phyloP scores from a whole-genome alignment of 2,888 invertebrate species.

The Hoplodrina ambigua region DNA sequence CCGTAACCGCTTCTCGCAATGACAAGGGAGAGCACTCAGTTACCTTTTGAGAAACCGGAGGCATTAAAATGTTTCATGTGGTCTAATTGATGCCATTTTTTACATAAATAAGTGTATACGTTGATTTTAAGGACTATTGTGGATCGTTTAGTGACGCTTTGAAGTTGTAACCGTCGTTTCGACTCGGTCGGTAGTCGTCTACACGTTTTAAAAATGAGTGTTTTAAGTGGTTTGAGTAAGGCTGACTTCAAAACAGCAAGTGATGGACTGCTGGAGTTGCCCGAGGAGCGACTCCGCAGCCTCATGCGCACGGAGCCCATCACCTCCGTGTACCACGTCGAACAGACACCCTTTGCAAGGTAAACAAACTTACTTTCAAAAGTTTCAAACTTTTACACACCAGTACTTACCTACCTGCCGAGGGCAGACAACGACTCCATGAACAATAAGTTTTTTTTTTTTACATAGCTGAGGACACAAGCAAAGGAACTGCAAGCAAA shows the following conservation, averaged over 20 bases:
- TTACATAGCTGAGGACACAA: constrained; percentile 35
- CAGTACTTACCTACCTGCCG: constrained; percentile 32
- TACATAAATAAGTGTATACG: constrained; percentile 87
- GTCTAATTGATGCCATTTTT: constrained; percentile 85
- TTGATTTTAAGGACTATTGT: constrained; percentile 88
- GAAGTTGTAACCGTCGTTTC: constrained; percentile 78
- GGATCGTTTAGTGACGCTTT: constrained; percentile 87
- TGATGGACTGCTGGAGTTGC: constrained; percentile 93
- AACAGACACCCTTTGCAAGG: constrained; percentile 96
- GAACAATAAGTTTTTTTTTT: constrained; percentile 52
- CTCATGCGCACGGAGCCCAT: constrained; percentile 94
- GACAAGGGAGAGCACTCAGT: constrained; percentile 89
- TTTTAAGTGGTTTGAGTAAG: constrained; percentile 89
- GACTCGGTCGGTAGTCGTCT: constrained; percentile 86
- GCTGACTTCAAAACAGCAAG: constrained; percentile 91
- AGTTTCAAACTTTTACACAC: constrained; percentile 30
- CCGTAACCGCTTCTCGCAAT: constrained; percentile 90
- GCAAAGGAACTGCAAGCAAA: constrained; percentile 53
- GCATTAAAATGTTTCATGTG: constrained; percentile 89
- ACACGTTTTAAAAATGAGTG: constrained; percentile 89
- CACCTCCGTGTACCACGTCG: constrained; percentile 94
- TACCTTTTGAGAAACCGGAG: constrained; percentile 89
- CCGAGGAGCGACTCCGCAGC: constrained; percentile 92
- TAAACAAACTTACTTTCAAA: constrained; percentile 80
- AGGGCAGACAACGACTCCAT: not conserved